phyloP scores from a whole-genome alignment of 1,140 invertebrate genomes.

The Habropoda laboriosa region DNA sequence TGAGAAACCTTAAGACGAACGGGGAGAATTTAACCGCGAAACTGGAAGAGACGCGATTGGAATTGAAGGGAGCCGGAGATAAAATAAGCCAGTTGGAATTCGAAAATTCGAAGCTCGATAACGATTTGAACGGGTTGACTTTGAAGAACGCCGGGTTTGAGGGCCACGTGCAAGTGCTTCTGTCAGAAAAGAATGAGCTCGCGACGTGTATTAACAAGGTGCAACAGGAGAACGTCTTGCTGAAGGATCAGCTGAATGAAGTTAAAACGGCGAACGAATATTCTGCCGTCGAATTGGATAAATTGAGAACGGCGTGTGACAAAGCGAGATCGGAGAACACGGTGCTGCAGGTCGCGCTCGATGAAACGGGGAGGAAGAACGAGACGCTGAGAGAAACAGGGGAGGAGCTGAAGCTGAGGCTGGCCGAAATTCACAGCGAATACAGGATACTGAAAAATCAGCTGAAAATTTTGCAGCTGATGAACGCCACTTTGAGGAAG shows the following conservation, averaged over 20 bases:
- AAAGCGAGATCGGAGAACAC: conserved; percentile 31
- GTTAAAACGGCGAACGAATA: conserved; percentile 51
- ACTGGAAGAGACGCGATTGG: conserved; percentile 1
- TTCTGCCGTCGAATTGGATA: conserved; percentile 56
- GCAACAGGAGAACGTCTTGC: conserved; percentile 30
- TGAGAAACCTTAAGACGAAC: conserved; percentile 10
- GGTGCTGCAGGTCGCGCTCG: conserved; percentile 15
- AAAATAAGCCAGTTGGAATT: conserved; percentile 17
- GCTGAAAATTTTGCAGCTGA: conserved; percentile 26
- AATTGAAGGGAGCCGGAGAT: not conserved
- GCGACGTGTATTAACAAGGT: conserved; percentile 49
- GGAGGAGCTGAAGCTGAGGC: conserved; percentile 20
- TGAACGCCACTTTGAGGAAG: conserved; percentile 26
- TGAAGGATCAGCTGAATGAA: conserved; percentile 56
- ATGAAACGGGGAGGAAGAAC: conserved; percentile 18
- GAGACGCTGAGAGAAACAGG: conserved; percentile 13
- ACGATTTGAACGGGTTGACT: conserved; percentile 28
- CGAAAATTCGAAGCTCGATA: conserved; percentile 42
- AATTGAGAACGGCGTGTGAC: conserved; percentile 50
- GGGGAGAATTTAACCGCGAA: conserved; percentile 23
- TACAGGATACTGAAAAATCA: conserved; percentile 39
- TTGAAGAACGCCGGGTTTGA: conserved; percentile 38
- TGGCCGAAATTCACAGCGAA: conserved; percentile 46
- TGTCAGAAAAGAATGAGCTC: conserved; percentile 45
- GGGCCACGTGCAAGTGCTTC: conserved; percentile 22